Percentiles rank a stretch among this genome's conserved stretches.
These are phyloP conservation scores for Pyralis farinalis DNA, from an alignment of 2,888 invertebrate species.

Conservation along the genomic window DNA sequence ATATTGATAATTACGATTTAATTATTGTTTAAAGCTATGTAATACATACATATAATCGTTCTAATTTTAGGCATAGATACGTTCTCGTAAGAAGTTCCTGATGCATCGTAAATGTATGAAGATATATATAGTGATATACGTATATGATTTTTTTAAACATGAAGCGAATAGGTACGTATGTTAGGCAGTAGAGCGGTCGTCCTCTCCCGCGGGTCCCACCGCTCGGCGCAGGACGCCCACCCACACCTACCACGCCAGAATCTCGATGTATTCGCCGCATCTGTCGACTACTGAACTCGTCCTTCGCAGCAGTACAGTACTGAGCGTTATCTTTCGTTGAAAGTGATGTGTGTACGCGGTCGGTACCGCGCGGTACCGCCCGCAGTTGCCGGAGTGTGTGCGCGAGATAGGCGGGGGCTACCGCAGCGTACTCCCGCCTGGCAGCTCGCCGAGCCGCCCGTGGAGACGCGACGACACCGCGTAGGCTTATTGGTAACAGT, in stretches of 20 bases:
- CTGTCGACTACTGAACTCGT: not conserved
- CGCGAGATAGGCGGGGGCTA: conserved; percentile 12
- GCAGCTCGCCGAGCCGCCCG: conserved; percentile 43
- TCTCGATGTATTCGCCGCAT: not conserved
- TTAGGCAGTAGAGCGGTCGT: conserved; percentile 80
- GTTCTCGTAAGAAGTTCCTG: conserved; percentile 82
- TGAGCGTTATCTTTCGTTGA: conserved; percentile 19
- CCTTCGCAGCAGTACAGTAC: not conserved
- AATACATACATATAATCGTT: conserved; percentile 82
- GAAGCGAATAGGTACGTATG: conserved; percentile 78
- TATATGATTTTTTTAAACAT: conserved; percentile 80
- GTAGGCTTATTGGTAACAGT: conserved; percentile 79
- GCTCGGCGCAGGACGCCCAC: conserved; percentile 12
- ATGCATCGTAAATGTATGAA: conserved; percentile 80
- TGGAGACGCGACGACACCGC: conserved; percentile 73
- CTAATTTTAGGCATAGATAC: conserved; percentile 81
- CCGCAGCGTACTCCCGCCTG: conserved; percentile 12
- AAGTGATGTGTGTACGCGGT: conserved; percentile 16
- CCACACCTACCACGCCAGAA: not conserved
- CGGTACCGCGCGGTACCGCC: conserved; percentile 12
- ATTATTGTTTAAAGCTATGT: conserved; percentile 83
- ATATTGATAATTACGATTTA: conserved; percentile 82
- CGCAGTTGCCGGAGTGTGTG: conserved; percentile 10
- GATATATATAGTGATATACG: conserved; percentile 80
- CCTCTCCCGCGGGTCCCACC: conserved; percentile 62